Base-by-base conservation (phyloP, 2,797 vertebrate genomes). In the Pangasius mekongensis region DNA sequence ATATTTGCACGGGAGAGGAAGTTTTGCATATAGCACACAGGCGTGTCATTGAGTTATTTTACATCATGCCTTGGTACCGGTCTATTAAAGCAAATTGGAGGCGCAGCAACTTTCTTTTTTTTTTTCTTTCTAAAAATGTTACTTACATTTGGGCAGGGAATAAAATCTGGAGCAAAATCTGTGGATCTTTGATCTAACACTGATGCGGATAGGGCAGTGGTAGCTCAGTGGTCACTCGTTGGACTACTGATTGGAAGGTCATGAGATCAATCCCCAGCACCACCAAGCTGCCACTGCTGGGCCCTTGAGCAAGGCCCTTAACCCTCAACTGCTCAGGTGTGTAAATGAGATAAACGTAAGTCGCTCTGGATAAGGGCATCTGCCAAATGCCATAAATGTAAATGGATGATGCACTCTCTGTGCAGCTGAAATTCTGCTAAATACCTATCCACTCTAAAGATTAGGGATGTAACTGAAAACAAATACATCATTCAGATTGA, bases 1-100 rank as follows among this genome's bases (percentile, higher is more conserved):
- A 94, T 93, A 91, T 94, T 93, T 93, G 94, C 90, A 49, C 27
- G 36, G 52, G 86, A 80, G 84, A 86, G 43, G 84, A 83, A 85
- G 87, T 86, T 89, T 86, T 86, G 84, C 67, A 86, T 86, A 86
- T 76, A 83, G 88, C 88, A 86, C 5, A 33, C 76, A 83, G 88
- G 76, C 87, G 18, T 86, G 87, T 82, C 87, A 82, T 86, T 73
- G 84, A 86, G 87, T 86, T 82, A 89, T 86, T 89, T 89, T 64
- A 86, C 77, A 89, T 86, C 87, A 74, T 69, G 71, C 47, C 87
- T 84, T 43, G 30, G 71, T 58, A 14, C 36, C 7, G 27, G 83
- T 78, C 76, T 88, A 88, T 88, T 88, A 88, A 88, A 47, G 84
- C 33, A 86, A 89, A 89, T 54, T 86, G 84, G 54, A 86, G 84